Conservation (phyloP, 2,888 invertebrate genomes). For the Carterocephalus palaemon region DNA sequence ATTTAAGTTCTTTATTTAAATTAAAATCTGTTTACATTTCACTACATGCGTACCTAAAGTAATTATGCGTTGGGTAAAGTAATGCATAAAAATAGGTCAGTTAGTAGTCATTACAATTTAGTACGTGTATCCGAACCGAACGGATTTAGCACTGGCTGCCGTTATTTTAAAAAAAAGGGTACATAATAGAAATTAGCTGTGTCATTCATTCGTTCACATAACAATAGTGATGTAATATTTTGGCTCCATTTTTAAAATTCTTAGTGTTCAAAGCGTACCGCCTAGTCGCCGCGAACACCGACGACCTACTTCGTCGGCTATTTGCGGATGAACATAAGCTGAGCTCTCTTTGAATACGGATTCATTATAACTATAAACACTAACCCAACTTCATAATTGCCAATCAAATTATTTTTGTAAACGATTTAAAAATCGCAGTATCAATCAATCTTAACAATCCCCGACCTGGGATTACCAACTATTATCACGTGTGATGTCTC, state of each 20-base stretch:
- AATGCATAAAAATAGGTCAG: not conserved
- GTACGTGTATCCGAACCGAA: slow-evolving; percentile 19
- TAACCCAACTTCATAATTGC: not conserved
- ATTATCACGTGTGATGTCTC: no score
- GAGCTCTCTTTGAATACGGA: slow-evolving; percentile 27
- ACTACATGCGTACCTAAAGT: no score
- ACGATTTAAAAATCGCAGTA: no score
- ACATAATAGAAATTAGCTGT: slow-evolving; percentile 8
- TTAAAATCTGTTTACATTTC: no score
- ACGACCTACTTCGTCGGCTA: slow-evolving; percentile 23
- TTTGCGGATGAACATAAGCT: slow-evolving; percentile 21
- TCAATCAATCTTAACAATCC: no score
- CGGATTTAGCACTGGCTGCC: slow-evolving; percentile 9
- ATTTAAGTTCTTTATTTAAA: no score
- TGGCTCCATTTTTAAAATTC: slow-evolving; percentile 20
- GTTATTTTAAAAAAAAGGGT: slow-evolving; percentile 8
- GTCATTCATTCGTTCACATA: slow-evolving; percentile 9
- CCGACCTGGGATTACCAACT: no score
- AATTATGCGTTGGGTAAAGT: no score
- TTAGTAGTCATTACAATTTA: slow-evolving; percentile 4
- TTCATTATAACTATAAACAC: slow-evolving; percentile 23
- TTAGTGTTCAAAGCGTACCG: slow-evolving; percentile 21
- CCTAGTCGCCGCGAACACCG: slow-evolving; percentile 18
- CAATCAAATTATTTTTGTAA: not conserved
- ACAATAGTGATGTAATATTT: slow-evolving; percentile 22